Base-by-base conservation (phyloP, 2,888 invertebrate genomes). In the Eurytoma californica region DNA sequence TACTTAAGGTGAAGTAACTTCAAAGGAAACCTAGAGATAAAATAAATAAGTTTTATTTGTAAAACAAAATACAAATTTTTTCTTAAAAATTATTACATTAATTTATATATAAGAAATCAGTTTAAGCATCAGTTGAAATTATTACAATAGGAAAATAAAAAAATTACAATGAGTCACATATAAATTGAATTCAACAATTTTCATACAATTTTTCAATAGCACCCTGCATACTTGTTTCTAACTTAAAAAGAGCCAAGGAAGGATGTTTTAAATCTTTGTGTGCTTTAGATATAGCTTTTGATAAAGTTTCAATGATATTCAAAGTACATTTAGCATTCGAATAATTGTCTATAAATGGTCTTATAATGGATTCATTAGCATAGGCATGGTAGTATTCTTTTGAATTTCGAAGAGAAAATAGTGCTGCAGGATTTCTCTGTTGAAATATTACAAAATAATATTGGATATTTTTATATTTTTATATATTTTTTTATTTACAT, bases 221-320 rank as follows among this genome's bases (percentile, higher is more conserved):
- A 14, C 69, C 70, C 4, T 20, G 53, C 16, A 81, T 65, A 53
- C 60, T 70, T 13, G 73, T 70, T 20, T 77, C 68, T 18, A 80
- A 69, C 77, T 79, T 74, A 66, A 72, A 55, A 24, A 79, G 53
- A 67, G 76, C 65, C 51, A 80, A 51, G 0, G 80, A 72, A 20
- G 78, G 79, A 30, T 80, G 80, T 4, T 66, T 16, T 13, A 74
- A 63, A 39, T 65, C 39, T 47, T 72, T 53, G 1, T 51, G 28
- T 30, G 79, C 75, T 58, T 61, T 57, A 9, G 70, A 53, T 39
- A 81, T 74, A 14, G 73, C 74, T 47, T 74, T 63, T 3, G 57
- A 9, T 16, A 81, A 39, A 2, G 67, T 18, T 9, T 30, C 57
- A n/a, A 81, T 39, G 7, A 65, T 76, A 61, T 47, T 51, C 39